Base-by-base conservation (phyloP, 2,113 vertebrate genomes). In the Megaptera novaeangliae region DNA sequence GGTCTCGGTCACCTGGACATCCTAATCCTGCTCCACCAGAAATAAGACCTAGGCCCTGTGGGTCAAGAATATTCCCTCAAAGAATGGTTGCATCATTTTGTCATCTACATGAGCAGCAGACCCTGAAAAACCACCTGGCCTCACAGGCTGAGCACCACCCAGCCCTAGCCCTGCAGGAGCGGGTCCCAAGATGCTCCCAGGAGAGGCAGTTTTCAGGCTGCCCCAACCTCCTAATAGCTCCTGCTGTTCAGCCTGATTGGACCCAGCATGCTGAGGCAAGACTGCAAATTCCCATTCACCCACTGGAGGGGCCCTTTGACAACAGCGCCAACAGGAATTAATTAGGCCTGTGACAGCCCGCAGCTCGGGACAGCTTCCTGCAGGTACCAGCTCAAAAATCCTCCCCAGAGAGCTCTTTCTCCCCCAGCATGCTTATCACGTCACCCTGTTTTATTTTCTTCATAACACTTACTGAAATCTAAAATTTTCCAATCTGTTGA, bases 71-170 rank as follows among this genome's bases (percentile, higher is more conserved):
- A 23, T 2, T 13, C 39, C 84, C 46, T 27, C 25, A 29, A 4
- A 29, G 57, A 46, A 6, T 18, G 12, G 23, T 17, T 36, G 31
- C 12, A 21, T 31, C 55, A 4, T n/a, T 21, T 39, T 36, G 27
- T 36, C 52, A 8, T 46, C 55, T 52, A 20, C 41, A n/a, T 9
- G 63, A 52, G 12, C n/a, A 41, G 3, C 34, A 36, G 31, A 66
- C 10, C 1, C 34, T 29, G 2, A 15, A 61, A 34, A 6, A 9
- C 17, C 7, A 4, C 14, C 12, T 2, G 11, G 9, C 69, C 31
- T n/a, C 39, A 59, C 1, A 34, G 46, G 52, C 14, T 34, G 74
- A 46, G 39, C 10, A 7, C 55, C 13, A 10, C 20, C 20, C 13
- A 18, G 10, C 21, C 36, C 55, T 8, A 29, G 36, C 14, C 39